Base-by-base conservation (phyloP, 2,797 vertebrate genomes). In the Xiphorhynchus erythropygius region DNA sequence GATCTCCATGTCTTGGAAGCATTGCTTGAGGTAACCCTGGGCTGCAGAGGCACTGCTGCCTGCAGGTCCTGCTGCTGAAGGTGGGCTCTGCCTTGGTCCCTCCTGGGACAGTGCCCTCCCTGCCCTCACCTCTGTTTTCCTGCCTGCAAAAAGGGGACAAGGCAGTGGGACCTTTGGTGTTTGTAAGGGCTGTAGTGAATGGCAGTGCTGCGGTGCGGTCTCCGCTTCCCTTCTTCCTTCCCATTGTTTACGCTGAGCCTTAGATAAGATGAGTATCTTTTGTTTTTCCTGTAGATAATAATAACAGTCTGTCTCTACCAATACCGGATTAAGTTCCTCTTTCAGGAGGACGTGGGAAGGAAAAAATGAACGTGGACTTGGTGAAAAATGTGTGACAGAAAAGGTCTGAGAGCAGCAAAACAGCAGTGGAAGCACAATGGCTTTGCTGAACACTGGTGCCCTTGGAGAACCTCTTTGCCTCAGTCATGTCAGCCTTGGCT, bases 261-360 rank as follows among this genome's bases (percentile, higher is more conserved):
- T 57, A 94, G 87, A 89, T 94, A 85, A 95, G 94, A 96, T 95
- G 68, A 71, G 6, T 95, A 91, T 93, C 88, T 94, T 59, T 42
- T 77, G 81, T 56, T 94, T 93, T 95, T 95, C 90, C 92, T 96
- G 90, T 83, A 65, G 90, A 71, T 95, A 95, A 83, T 94, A 81
- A 90, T 71, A 87, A 90, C 71, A 84, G 62, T 56, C 67, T 90
- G 59, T 77, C 70, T 87, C 64, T 46, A 28, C 59, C 33, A 24
- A 3, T 60, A 18, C 37, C 39, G 24, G 53, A 70, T 78, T 53
- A 77, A n/a, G 44, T 89, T 84, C 56, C 81, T 90, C 80, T 86
- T 91, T 93, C 73, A 94, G 88, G 90, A 96, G 76, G 90, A 91
- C 0, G 5, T 90, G 69, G 80, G 91, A 94, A 84, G 67, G 27